Percentiles rank a stretch among this genome's conserved stretches.
These are phyloP conservation scores for Heteractis magnifica DNA, from an alignment of 92 coral and sea anemone species.

Conservation along the genomic window DNA sequence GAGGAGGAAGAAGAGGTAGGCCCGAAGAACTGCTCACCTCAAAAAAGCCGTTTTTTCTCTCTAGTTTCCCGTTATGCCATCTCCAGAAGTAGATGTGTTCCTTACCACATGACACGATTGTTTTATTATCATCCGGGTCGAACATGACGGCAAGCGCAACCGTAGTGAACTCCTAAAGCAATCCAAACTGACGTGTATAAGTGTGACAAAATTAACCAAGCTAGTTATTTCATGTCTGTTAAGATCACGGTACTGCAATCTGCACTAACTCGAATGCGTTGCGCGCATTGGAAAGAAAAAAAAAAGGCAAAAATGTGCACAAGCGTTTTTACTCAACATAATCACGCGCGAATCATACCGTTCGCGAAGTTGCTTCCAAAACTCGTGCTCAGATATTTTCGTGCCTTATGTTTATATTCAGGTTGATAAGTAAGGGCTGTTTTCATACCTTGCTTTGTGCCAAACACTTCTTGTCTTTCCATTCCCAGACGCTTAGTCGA, in stretches of 20 bases:
- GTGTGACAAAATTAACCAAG: neutral
- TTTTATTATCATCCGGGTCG: conserved; percentile 81
- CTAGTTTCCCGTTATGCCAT: conserved; percentile 76
- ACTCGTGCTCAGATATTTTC: no score
- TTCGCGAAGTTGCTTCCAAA: no score
- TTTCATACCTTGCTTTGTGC: conserved; percentile 71
- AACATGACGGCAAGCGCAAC: conserved; percentile 57
- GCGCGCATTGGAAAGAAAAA: neutral
- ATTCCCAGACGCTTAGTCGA: conserved; percentile 74
- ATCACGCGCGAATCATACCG: no score
- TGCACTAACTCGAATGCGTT: no score
- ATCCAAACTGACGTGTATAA: neutral
- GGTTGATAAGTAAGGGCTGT: no score
- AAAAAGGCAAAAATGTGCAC: neutral
- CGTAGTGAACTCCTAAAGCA: conserved; percentile 46
- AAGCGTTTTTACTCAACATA: neutral
- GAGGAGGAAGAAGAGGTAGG: neutral
- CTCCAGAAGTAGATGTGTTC: conserved; percentile 87
- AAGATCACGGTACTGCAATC: neutral
- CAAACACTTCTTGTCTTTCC: conserved; percentile 70
- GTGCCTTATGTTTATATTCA: no score
- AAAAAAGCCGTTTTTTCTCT: conserved; percentile 76
- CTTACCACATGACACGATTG: conserved; percentile 75
- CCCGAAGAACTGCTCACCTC: conserved; percentile 46
- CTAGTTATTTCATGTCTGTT: neutral